These are phyloP conservation scores for Aquatica leii DNA, from an alignment of 2,888 invertebrate species.

Conservation along the genomic window DNA sequence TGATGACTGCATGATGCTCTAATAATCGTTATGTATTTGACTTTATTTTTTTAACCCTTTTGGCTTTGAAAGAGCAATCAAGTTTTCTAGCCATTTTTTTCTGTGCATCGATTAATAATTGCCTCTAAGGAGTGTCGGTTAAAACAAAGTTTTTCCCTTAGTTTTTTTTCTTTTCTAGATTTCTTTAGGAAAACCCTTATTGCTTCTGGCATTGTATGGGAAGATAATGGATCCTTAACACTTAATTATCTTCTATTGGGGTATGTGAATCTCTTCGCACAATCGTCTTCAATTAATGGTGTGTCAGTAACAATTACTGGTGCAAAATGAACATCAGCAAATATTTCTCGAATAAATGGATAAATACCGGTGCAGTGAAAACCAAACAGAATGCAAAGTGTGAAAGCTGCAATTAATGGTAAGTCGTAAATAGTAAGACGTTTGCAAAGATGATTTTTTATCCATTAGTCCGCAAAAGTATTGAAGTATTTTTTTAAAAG, in stretches of 20 bases:
- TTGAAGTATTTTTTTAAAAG: conserved; percentile 1
- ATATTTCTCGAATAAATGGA: conserved; percentile 14
- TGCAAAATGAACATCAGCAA: conserved; percentile 20
- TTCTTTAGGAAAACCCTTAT: too few relatives aligned
- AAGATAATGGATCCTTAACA: too few relatives aligned
- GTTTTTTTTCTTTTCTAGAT: too few relatives aligned
- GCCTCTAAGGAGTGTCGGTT: too few relatives aligned
- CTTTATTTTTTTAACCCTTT: too few relatives aligned
- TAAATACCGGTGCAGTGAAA: neutral
- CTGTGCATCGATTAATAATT: too few relatives aligned
- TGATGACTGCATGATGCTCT: neutral
- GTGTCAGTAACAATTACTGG: conserved; percentile 6
- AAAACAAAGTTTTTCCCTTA: too few relatives aligned
- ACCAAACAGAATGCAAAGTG: conserved; percentile 15
- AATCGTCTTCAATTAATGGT: neutral
- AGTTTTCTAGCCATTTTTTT: too few relatives aligned
- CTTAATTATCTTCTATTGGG: too few relatives aligned
- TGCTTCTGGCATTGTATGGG: too few relatives aligned
- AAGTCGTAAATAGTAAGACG: conserved; percentile 39
- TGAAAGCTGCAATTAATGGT: conserved; percentile 26
- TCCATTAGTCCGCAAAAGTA: conserved; percentile 34
- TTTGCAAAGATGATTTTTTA: conserved; percentile 37
- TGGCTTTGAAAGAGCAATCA: too few relatives aligned
- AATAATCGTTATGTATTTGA: neutral
- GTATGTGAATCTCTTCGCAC: too few relatives aligned